A percentile compares a stretch with the other conserved stretches of the same genome.
These are phyloP conservation scores for Rhagonycha fulva DNA, from an alignment of 2,888 invertebrate genomes.

Conservation along the genomic window DNA sequence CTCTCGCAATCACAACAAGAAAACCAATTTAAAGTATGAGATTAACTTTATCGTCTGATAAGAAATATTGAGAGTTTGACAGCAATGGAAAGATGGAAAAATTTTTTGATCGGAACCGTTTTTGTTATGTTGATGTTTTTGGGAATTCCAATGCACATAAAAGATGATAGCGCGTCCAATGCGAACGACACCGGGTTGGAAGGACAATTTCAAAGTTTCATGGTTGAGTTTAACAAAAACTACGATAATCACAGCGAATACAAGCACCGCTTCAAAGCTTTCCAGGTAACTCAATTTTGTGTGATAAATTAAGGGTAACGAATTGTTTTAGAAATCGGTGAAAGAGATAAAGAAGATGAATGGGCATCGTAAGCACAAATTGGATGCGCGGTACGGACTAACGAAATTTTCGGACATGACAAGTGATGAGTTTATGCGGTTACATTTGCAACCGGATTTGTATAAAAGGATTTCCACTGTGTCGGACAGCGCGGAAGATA, in stretches of 20 bases:
- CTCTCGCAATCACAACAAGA: neutral
- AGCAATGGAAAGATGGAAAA: slow-evolving; percentile 6
- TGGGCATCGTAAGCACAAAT: slow-evolving; percentile 47
- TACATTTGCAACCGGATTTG: slow-evolving; percentile 48
- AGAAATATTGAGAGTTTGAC: neutral
- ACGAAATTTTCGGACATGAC: slow-evolving; percentile 66
- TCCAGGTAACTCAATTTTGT: slow-evolving; percentile 41
- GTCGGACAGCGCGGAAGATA: neutral
- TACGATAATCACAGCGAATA: slow-evolving; percentile 54
- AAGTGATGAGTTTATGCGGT: slow-evolving; percentile 60
- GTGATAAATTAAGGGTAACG: neutral
- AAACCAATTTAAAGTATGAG: neutral
- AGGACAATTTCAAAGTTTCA: slow-evolving; percentile 56
- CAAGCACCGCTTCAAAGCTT: slow-evolving; percentile 40
- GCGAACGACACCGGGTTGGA: slow-evolving; percentile 20
- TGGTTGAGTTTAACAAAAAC: slow-evolving; percentile 58
- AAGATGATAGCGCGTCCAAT: slow-evolving; percentile 45
- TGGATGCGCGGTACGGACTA: slow-evolving; percentile 61
- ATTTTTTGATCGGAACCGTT: slow-evolving; percentile 33
- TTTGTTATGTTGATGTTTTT: slow-evolving; percentile 54
- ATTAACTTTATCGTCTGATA: neutral
- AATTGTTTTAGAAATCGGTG: slow-evolving; percentile 55
- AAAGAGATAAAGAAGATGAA: slow-evolving; percentile 57
- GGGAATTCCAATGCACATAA: slow-evolving; percentile 56
- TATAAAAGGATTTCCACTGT: slow-evolving; percentile 9